A percentile compares a stretch with the other conserved stretches of the same genome.
Evolutionary conservation across 2,888 invertebrate species (phyloP).

Genomic region (Leptothorax acervorum): DNA sequence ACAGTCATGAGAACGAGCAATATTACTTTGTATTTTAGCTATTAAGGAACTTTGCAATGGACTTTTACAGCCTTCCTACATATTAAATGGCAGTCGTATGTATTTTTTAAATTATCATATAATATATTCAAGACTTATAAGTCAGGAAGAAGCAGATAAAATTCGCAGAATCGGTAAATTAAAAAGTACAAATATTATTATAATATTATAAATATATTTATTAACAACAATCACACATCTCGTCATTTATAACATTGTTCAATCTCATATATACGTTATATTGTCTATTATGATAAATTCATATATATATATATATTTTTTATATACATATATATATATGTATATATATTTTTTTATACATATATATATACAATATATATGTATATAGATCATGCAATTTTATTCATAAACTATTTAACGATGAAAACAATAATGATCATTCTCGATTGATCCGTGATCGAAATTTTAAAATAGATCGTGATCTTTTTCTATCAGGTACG

Average conservation of each 20-base stretch:
- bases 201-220: slow-evolving; percentile 56
- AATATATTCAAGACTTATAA: not conserved
- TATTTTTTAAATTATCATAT: not conserved
- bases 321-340: slow-evolving; percentile 15
- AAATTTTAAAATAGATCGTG: slow-evolving; percentile 1
- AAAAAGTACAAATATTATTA: slow-evolving; percentile 9
- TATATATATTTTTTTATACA: not conserved
- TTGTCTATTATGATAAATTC: slow-evolving; percentile 4
- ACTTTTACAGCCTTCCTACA: not conserved
- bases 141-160: not conserved
- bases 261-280: slow-evolving; percentile 35
- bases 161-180: not conserved
- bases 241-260: slow-evolving; percentile 40
- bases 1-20: no score
- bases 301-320: slow-evolving; percentile 12
- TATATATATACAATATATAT: slow-evolving; percentile 8
- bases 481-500: slow-evolving; percentile 26
- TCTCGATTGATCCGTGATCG: slow-evolving; percentile 13
- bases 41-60: not conserved
- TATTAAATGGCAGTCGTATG: not conserved
- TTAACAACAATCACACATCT: slow-evolving; percentile 22
- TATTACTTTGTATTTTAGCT: not conserved
- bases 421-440: slow-evolving; percentile 46
- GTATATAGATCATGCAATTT: slow-evolving; percentile 20
- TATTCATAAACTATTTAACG: slow-evolving; percentile 30